Evolutionary conservation across 2,888 invertebrate genomes (phyloP).

Genomic region (Hydraecia micacea): DNA sequence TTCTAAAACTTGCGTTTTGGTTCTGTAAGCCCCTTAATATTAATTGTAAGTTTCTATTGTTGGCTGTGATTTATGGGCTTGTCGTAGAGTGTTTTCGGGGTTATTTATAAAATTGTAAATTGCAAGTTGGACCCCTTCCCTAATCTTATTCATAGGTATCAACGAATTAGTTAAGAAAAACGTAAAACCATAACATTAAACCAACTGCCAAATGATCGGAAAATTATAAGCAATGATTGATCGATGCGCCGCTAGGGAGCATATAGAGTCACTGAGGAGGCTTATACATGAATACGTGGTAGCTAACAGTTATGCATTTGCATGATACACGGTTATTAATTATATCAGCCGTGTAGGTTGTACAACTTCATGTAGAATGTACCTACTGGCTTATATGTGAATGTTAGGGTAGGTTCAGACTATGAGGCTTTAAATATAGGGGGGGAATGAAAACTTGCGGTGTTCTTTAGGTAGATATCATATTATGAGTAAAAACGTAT

Average conservation of each 20-base stretch:
- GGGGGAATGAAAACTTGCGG: too few species aligned
- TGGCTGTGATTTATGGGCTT: conserved; percentile 28
- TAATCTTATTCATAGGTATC: too few species aligned
- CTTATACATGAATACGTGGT: conserved; percentile 14
- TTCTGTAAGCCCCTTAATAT: too few species aligned
- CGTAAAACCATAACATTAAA: conserved; percentile 5
- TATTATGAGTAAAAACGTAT: not conserved
- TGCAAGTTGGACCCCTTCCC: too few species aligned
- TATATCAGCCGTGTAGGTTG: conserved; percentile 40
- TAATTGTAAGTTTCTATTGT: conserved; percentile 38
- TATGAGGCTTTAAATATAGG: not conserved
- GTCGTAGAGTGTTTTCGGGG: not conserved
- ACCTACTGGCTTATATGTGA: conserved; percentile 3
- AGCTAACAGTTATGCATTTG: conserved; percentile 56
- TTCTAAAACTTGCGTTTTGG: too few species aligned
- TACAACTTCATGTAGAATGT: conserved; percentile 6
- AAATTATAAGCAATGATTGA: conserved; percentile 36
- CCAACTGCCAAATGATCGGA: conserved; percentile 8
- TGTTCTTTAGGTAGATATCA: not conserved
- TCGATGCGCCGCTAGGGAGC: conserved; percentile 32
- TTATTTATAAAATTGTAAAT: not conserved
- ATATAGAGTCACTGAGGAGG: not conserved
- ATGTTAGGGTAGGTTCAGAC: not conserved
- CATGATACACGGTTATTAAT: conserved; percentile 66
- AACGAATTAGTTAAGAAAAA: too few species aligned